Percentiles rank a stretch among this genome's conserved stretches.
phyloP scores from a whole-genome alignment of 2,797 vertebrate species.

The Natrix natrix region DNA sequence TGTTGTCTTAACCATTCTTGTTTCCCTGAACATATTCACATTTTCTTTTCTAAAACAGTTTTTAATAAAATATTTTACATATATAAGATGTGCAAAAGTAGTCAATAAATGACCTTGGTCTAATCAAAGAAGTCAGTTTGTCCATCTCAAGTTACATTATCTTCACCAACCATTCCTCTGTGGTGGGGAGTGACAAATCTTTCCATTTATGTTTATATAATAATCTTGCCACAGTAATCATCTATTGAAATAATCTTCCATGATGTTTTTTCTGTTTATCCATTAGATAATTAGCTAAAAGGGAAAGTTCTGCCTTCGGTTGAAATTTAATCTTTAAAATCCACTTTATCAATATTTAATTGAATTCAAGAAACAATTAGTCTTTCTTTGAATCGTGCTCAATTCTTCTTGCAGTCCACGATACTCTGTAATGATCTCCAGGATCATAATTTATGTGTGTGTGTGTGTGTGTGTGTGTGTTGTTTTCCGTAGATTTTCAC shows the following conservation, averaged over 20 bases:
- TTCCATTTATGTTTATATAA: neutral
- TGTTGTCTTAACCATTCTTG: neutral
- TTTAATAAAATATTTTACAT: neutral
- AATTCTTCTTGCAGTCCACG: neutral
- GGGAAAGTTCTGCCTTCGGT: neutral
- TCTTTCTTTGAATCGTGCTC: neutral
- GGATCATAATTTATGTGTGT: neutral
- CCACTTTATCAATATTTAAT: neutral
- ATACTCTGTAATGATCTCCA: neutral
- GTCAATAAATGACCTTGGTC: neutral
- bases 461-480: too few species aligned
- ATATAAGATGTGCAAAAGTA: too few species aligned
- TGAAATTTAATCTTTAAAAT: neutral
- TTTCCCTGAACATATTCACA: neutral
- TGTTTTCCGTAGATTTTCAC: too few species aligned
- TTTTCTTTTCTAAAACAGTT: neutral
- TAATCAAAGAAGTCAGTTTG: neutral
- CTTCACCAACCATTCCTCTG: neutral
- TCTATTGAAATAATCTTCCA: neutral
- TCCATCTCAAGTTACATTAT: neutral
- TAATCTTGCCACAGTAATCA: neutral
- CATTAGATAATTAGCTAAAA: neutral
- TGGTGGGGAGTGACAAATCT: neutral
- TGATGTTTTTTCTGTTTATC: neutral
- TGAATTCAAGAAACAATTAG: neutral